phyloP scores from a whole-genome alignment of 53 echinoderm and acorn worm species.

The Zoroaster sp. region DNA sequence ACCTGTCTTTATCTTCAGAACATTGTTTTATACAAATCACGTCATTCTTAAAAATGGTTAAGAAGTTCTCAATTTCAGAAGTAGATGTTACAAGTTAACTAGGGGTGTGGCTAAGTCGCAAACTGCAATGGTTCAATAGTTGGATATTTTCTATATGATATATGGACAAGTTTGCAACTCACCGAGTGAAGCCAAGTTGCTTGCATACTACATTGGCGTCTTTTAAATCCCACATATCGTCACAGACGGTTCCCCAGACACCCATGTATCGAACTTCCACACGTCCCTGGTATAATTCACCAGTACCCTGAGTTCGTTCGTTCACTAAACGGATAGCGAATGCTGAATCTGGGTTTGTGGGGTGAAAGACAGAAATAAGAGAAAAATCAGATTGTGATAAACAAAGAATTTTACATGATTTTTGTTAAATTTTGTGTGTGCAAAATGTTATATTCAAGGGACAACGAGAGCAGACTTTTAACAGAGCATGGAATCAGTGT shows the following conservation, averaged over 20 bases:
- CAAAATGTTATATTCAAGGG: too few relatives aligned
- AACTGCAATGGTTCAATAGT: too few relatives aligned
- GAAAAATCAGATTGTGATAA: neutral
- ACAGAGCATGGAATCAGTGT: too few relatives aligned
- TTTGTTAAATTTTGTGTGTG: too few relatives aligned
- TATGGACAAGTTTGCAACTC: neutral
- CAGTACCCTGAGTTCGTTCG: conserved; percentile 30
- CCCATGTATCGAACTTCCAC: conserved; percentile 73
- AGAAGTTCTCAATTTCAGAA: too few relatives aligned
- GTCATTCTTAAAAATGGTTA: too few relatives aligned
- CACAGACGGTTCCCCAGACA: conserved; percentile 83
- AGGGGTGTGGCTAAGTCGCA: too few relatives aligned
- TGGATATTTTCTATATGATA: neutral
- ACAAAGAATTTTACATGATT: too few relatives aligned
- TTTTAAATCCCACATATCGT: conserved; percentile 70
- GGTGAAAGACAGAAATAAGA: neutral
- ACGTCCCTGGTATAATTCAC: conserved; percentile 53
- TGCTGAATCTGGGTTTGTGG: neutral
- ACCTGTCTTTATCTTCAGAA: too few relatives aligned
- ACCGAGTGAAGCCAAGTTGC: conserved; percentile 77
- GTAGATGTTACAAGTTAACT: too few relatives aligned
- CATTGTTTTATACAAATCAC: too few relatives aligned
- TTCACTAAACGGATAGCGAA: conserved; percentile 70
- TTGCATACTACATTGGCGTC: conserved; percentile 85
- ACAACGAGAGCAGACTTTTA: too few relatives aligned